Percentiles rank a stretch among this genome's conserved stretches.
Conservation (phyloP, 2,888 invertebrate species). For the Perizoma affinitatum region DNA sequence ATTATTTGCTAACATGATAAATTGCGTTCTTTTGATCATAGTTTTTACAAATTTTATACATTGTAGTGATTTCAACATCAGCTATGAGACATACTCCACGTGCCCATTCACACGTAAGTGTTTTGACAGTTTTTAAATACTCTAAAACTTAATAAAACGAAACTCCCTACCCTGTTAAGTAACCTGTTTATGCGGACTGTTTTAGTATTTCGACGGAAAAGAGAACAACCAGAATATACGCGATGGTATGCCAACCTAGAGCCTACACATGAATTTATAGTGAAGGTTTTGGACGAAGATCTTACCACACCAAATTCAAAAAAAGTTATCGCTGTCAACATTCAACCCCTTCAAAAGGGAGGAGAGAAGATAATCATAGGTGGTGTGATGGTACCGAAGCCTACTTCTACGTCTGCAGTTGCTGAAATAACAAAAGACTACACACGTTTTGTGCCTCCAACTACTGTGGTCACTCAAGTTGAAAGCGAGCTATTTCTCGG, state of each 20-base stretch:
- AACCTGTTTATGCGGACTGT: too few relatives aligned
- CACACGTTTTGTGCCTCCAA: constrained; percentile 66
- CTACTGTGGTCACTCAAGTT: constrained; percentile 42
- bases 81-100: constrained; percentile 51
- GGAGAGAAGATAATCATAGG: constrained; percentile 68
- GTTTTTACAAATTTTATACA: constrained; percentile 61
- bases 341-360: constrained; percentile 53
- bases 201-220: constrained; percentile 57
- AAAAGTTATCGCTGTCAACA: constrained; percentile 65
- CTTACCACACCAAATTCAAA: constrained; percentile 50
- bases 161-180: constrained; percentile 18
- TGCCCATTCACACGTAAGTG: constrained; percentile 66
- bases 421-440: constrained; percentile 54
- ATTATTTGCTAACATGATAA: constrained; percentile 72
- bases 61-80: constrained; percentile 52
- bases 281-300: constrained; percentile 77
- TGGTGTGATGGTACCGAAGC: constrained; percentile 58
- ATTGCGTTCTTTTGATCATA: constrained; percentile 68
- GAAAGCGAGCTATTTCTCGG: constrained; percentile 41
- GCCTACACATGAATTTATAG: constrained; percentile 68
- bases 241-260: constrained; percentile 66
- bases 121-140: constrained; percentile 19
- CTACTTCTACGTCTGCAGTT: constrained; percentile 32
- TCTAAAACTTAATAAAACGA: too few relatives aligned
- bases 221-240: constrained; percentile 66